These are phyloP conservation scores for Phrynosoma blainvillii DNA, from an alignment of 2,113 vertebrate genomes.

Conservation along the genomic window DNA sequence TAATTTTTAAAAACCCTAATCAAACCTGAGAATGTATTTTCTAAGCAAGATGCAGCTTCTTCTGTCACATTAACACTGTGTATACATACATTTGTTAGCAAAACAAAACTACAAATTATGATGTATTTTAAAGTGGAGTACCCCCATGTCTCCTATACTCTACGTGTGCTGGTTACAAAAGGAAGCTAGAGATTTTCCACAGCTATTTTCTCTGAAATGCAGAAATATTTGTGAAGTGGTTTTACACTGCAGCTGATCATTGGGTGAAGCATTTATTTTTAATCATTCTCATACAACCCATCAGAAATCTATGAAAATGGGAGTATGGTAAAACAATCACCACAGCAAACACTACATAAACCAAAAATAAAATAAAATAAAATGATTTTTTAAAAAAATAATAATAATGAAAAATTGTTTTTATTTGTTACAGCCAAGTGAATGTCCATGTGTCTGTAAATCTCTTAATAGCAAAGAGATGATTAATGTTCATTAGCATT, in stretches of 20 bases:
- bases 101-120: background rate
- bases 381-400: no score
- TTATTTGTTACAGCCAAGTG: no score
- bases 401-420: no score
- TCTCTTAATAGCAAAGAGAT: background rate
- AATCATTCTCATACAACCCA: background rate
- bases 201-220: background rate
- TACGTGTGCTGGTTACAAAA: background rate
- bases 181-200: background rate
- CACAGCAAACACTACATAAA: background rate
- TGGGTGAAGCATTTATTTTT: background rate
- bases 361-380: background rate
- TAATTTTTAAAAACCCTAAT: conserved; percentile 29
- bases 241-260: background rate
- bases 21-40: conserved; percentile 17
- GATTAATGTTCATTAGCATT: background rate
- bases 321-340: background rate
- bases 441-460: background rate
- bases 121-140: background rate
- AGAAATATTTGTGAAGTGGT: background rate
- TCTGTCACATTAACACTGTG: background rate
- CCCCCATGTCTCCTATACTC: background rate
- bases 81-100: conserved; percentile 22
- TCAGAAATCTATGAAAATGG: background rate
- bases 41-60: conserved; percentile 25